These are phyloP conservation scores for Fistularia commersonii DNA, from an alignment of 2,797 vertebrate genomes.

Conservation along the genomic window DNA sequence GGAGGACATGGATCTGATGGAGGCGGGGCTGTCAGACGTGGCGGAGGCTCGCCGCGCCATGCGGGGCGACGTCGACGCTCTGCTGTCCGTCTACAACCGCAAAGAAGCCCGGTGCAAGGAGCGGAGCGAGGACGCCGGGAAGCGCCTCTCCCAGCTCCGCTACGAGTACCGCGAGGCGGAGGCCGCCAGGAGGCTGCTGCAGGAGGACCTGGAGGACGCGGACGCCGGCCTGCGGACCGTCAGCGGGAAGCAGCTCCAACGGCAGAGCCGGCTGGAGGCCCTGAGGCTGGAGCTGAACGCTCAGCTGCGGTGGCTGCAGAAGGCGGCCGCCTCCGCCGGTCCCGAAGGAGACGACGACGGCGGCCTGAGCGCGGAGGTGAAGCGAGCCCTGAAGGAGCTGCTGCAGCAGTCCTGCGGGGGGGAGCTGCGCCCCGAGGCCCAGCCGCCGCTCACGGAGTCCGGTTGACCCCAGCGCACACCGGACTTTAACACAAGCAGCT, in stretches of 20 bases:
- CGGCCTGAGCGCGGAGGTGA: constrained; percentile 66
- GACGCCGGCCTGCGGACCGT: constrained; percentile 64
- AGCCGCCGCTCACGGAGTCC: constrained; percentile 60
- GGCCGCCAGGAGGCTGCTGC: constrained; percentile 75
- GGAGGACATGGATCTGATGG: constrained; percentile 76
- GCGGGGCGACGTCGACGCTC: constrained; percentile 81
- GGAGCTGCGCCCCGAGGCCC: constrained; percentile 68
- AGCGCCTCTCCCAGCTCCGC: constrained; percentile 81
- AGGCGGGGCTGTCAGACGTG: constrained; percentile 66
- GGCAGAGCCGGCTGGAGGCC: constrained; percentile 76
- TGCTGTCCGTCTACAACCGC: constrained; percentile 83
- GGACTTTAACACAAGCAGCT: constrained; percentile 2
- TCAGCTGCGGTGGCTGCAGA: constrained; percentile 83
- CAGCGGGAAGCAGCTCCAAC: constrained; percentile 65
- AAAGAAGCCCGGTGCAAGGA: constrained; percentile 90
- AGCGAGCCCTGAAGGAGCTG: constrained; percentile 75
- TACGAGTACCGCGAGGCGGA: constrained; percentile 82
- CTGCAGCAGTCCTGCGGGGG: constrained; percentile 66
- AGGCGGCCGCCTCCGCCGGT: constrained; percentile 72
- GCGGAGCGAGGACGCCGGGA: constrained; percentile 76
- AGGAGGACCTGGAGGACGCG: constrained; percentile 75
- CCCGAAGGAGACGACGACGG: constrained; percentile 53
- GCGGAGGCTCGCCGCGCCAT: constrained; percentile 65
- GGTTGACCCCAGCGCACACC: constrained; percentile 30
- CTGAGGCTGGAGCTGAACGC: constrained; percentile 79